phyloP scores from a whole-genome alignment of 2,888 invertebrate species.

The Lepidochitona cinerea region DNA sequence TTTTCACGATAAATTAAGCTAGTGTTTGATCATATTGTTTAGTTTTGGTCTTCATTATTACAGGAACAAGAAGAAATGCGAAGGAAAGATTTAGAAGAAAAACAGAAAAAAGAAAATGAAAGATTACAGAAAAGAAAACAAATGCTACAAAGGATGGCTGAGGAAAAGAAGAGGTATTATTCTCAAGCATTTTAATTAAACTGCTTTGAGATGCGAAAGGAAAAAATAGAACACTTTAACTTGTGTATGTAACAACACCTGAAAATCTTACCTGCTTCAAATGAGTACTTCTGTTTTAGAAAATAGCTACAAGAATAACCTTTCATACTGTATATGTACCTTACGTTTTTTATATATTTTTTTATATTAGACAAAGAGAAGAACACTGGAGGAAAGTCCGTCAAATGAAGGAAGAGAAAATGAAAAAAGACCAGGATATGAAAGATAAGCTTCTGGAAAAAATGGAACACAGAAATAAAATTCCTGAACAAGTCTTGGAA shows the following conservation, averaged over 20 bases:
- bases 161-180: slow-evolving; percentile 53
- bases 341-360: background rate
- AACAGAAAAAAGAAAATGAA: slow-evolving; percentile 43
- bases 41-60: background rate
- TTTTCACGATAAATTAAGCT: too few species aligned
- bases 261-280: background rate
- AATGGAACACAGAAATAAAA: slow-evolving; percentile 37
- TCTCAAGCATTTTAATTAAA: too few species aligned
- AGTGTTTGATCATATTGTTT: too few species aligned
- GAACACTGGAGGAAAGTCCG: slow-evolving; percentile 48
- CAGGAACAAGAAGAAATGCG: slow-evolving; percentile 32
- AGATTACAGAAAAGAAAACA: slow-evolving; percentile 42
- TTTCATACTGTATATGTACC: too few species aligned
- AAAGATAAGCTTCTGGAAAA: slow-evolving; percentile 35
- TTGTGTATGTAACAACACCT: too few species aligned
- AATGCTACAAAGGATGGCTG: slow-evolving; percentile 36
- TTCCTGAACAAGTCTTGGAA: slow-evolving; percentile 38
- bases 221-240: too few species aligned
- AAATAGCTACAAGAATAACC: too few species aligned
- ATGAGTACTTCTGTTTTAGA: background rate
- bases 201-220: too few species aligned
- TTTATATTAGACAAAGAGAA: slow-evolving; percentile 18
- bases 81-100: slow-evolving; percentile 43
- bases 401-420: slow-evolving; percentile 32
- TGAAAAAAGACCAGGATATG: slow-evolving; percentile 32